phyloP scores from a whole-genome alignment of 2,888 invertebrate species.

The Oligia fasciuncula region DNA sequence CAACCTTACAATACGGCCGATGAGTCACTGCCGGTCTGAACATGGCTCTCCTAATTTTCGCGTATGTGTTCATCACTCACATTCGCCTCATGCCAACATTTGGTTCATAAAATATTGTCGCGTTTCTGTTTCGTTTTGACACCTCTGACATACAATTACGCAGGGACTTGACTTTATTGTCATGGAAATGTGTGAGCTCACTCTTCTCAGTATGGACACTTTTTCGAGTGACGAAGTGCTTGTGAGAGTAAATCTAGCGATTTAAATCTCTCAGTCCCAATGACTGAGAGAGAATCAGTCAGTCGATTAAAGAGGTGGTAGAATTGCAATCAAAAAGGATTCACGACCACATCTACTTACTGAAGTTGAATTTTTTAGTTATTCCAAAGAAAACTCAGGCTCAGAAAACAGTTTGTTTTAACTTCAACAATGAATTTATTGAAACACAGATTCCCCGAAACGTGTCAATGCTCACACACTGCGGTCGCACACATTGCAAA shows the following conservation, averaged over 20 bases:
- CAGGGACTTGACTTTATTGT: background rate
- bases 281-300: background rate
- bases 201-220: background rate
- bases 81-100: background rate
- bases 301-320: too few relatives aligned
- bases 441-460: background rate
- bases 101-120: background rate
- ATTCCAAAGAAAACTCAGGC: background rate
- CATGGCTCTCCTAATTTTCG: background rate
- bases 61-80: background rate
- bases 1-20: background rate
- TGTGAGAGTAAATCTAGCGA: background rate
- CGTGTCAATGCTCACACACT: background rate
- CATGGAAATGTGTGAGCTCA: background rate
- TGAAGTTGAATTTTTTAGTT: background rate
- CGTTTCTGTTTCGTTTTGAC: background rate
- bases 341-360: background rate
- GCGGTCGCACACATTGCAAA: background rate
- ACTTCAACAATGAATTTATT: background rate
- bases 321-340: background rate
- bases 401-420: background rate
- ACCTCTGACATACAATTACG: background rate
- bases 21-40: background rate
- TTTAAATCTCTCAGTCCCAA: background rate
- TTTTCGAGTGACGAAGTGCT: too few relatives aligned